phyloP scores from a whole-genome alignment of 2,797 vertebrate species.

The Macroramphosus scolopax region DNA sequence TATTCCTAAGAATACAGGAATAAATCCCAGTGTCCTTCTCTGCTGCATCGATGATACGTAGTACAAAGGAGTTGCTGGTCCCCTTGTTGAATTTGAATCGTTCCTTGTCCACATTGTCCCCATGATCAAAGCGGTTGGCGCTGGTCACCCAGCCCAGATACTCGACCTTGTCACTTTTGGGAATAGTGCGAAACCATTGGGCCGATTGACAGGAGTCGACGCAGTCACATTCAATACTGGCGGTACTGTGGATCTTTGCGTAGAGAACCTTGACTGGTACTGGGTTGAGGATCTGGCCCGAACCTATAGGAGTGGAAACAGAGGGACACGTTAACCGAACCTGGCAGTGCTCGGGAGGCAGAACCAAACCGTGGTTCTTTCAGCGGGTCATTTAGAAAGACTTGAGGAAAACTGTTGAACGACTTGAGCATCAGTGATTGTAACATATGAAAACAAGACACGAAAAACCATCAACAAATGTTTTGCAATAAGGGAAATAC shows the following conservation, averaged over 20 bases:
- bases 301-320: constrained; percentile 39
- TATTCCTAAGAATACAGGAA: constrained; percentile 59
- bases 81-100: constrained; percentile 30
- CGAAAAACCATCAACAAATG: too few species aligned
- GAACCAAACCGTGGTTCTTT: too few species aligned
- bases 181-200: constrained; percentile 63
- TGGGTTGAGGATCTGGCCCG: not conserved
- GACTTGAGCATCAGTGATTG: too few species aligned
- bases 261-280: constrained; percentile 12
- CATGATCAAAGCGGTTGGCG: rapidly evolving
- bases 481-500: too few species aligned
- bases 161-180: not conserved
- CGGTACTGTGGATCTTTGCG: constrained; percentile 15
- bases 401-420: too few species aligned
- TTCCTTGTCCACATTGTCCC: rapidly evolving
- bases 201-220: constrained; percentile 24
- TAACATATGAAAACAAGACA: too few species aligned
- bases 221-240: constrained; percentile 53
- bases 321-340: not conserved
- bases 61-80: constrained; percentile 5
- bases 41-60: constrained; percentile 54
- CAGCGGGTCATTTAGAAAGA: too few species aligned
- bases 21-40: constrained; percentile 67
- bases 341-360: not conserved
- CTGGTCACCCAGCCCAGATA: constrained; percentile 49